phyloP scores from a whole-genome alignment of 2,797 vertebrate genomes.

The Acrossocheilus wenchowensis region DNA sequence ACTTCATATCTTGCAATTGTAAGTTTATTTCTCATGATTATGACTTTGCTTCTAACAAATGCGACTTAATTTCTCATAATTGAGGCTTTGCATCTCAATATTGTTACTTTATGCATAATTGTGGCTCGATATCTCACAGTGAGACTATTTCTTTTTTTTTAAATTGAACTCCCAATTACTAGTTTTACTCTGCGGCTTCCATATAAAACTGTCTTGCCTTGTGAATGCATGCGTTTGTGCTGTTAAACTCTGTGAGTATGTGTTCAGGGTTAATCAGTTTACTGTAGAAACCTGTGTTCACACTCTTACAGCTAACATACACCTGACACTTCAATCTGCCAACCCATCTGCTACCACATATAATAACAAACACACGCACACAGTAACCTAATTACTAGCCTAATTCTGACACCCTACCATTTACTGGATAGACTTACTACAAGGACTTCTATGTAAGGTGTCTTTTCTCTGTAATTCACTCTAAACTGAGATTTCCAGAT shows the following conservation, averaged over 20 bases:
- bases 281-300: slow-evolving; percentile 4
- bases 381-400: not conserved
- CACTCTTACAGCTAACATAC: not conserved
- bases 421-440: not conserved
- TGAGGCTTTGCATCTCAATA: not conserved
- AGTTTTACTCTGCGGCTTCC: not conserved
- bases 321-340: slow-evolving; percentile 37
- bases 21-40: not conserved
- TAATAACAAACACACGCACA: not conserved
- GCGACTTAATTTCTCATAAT: not conserved
- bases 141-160: not conserved
- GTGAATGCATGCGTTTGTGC: not conserved
- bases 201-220: not conserved
- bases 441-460: too few relatives aligned
- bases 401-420: not conserved
- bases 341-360: slow-evolving; percentile 24
- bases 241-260: not conserved
- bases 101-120: not conserved
- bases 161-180: not conserved
- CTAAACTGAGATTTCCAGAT: not conserved
- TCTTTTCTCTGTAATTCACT: not conserved
- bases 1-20: not conserved
- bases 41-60: not conserved
- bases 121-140: not conserved
- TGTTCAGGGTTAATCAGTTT: slow-evolving; percentile 33